Percentiles rank a stretch among this genome's conserved stretches.
Conservation (phyloP, 1,140 invertebrate genomes). For the Branchinecta lynchi region DNA sequence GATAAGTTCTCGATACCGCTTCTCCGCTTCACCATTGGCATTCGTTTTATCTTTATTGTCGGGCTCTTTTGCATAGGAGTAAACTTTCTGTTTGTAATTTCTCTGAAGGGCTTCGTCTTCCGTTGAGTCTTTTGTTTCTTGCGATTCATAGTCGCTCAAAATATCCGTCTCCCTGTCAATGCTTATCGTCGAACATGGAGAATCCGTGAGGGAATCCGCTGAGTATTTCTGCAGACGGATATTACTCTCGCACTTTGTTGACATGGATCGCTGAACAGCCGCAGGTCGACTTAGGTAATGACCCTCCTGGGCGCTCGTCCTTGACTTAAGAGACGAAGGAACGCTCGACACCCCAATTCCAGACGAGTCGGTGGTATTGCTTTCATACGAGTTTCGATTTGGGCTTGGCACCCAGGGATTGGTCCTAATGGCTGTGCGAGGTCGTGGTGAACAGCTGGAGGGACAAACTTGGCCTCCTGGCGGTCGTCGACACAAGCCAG, state of each 20-base stretch:
- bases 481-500: background rate
- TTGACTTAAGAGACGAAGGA: background rate
- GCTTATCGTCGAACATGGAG: background rate
- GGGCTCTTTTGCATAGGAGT: background rate
- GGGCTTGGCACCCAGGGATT: constrained; percentile 20
- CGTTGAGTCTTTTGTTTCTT: constrained; percentile 2
- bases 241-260: background rate
- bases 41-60: too few relatives aligned
- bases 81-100: background rate
- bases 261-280: background rate
- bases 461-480: background rate
- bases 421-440: constrained; percentile 20
- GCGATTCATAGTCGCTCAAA: constrained; percentile 8
- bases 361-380: constrained; percentile 14
- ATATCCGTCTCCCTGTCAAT: constrained; percentile 19
- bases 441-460: constrained; percentile 16
- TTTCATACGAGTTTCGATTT: constrained; percentile 11
- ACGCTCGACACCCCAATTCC: background rate
- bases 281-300: background rate
- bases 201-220: background rate
- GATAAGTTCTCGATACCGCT: background rate
- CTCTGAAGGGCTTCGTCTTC: constrained; percentile 7
- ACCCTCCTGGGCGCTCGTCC: background rate
- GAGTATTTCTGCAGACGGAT: background rate
- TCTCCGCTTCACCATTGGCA: background rate